phyloP scores from a whole-genome alignment of 2,888 invertebrate genomes.

The Opisthograptis luteolata region DNA sequence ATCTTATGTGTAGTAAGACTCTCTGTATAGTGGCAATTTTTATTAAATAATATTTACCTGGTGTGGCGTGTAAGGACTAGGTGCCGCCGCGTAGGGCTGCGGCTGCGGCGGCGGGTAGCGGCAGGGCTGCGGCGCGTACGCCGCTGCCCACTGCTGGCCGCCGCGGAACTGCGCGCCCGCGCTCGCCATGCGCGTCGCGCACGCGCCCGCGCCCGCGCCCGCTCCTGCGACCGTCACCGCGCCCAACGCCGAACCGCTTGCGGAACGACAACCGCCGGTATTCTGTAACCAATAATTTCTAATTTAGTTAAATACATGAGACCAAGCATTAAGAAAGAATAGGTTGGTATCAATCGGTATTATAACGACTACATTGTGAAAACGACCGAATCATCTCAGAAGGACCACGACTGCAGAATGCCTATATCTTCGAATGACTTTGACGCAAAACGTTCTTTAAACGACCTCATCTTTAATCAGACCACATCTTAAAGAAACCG shows the following conservation, averaged over 20 bases:
- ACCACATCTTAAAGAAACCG: too few relatives aligned
- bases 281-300: conserved; percentile 56
- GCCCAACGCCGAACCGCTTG: conserved; percentile 72
- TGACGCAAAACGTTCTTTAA: too few relatives aligned
- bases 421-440: too few relatives aligned
- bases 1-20: too few relatives aligned
- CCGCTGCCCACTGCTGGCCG: conserved; percentile 81
- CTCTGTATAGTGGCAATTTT: too few relatives aligned
- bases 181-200: conserved; percentile 83
- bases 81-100: conserved; percentile 74
- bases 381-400: too few relatives aligned
- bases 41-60: too few relatives aligned
- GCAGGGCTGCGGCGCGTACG: conserved; percentile 80
- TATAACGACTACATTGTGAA: too few relatives aligned
- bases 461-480: too few relatives aligned
- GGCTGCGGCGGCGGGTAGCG: conserved; percentile 81
- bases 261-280: conserved; percentile 77
- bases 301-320: not conserved
- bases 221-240: conserved; percentile 81
- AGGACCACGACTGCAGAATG: too few relatives aligned
- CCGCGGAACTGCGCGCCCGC: conserved; percentile 81
- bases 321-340: too few relatives aligned
- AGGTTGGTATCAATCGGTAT: too few relatives aligned
- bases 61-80: conserved; percentile 75
- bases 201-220: conserved; percentile 78